A percentile compares a stretch with the other conserved stretches of the same genome.
Conservation (phyloP, 2,888 invertebrate species). For the Drosophila leonis region DNA sequence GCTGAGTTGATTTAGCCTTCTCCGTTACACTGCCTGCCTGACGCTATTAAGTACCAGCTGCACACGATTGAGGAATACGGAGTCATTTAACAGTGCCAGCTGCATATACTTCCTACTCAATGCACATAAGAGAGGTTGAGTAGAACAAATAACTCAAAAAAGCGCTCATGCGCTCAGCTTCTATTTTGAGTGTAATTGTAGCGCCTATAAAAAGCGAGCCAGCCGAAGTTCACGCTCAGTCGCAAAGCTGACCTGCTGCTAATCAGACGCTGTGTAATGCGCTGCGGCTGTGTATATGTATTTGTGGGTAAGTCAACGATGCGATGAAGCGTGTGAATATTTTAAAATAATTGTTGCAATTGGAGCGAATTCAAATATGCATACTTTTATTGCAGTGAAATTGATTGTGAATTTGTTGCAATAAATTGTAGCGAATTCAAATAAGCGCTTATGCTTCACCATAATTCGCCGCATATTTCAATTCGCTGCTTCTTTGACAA, state of each 20-base stretch:
- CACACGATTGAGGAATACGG: too few species aligned
- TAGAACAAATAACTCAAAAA: not conserved
- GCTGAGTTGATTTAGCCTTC: not conserved
- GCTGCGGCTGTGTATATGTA: not conserved
- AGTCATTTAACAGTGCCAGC: too few species aligned
- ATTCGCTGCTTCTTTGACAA: not conserved
- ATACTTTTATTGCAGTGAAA: too few species aligned
- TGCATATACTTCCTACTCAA: not conserved
- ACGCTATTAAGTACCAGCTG: not conserved
- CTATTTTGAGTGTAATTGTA: not conserved
- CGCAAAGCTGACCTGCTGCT: not conserved
- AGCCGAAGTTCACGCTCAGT: not conserved
- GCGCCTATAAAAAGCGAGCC: not conserved
- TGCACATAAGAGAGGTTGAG: not conserved
- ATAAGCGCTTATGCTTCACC: too few species aligned
- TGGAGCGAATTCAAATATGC: not conserved
- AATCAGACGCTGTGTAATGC: not conserved
- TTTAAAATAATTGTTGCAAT: not conserved
- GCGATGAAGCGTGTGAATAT: not conserved
- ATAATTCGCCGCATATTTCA: not conserved
- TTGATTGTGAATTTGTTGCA: not conserved
- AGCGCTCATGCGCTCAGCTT: not conserved
- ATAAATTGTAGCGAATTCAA: not conserved
- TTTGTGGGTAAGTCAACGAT: not conserved
- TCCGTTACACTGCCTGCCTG: not conserved